phyloP scores from a whole-genome alignment of 2,113 vertebrate genomes.

The Campylomormyrus numenius region DNA sequence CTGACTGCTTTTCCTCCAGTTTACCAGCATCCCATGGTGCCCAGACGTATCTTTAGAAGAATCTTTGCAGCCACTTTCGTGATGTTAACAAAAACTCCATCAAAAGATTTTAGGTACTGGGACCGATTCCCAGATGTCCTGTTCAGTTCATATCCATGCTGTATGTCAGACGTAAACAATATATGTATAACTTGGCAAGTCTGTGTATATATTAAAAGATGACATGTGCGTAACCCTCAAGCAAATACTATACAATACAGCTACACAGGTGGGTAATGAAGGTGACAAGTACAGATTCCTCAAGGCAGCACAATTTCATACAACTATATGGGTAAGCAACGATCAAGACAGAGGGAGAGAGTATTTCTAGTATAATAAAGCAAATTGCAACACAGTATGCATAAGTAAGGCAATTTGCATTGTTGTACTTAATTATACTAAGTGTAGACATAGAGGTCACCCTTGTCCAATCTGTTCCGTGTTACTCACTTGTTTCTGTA shows the following conservation, averaged over 20 bases:
- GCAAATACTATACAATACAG: background rate
- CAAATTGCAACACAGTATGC: background rate
- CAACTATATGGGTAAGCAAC: background rate
- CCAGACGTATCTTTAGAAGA: background rate
- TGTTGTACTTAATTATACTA: background rate
- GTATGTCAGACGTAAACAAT: background rate
- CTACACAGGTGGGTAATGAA: background rate
- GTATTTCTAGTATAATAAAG: background rate
- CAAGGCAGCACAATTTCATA: background rate
- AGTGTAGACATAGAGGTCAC: background rate
- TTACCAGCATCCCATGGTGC: background rate
- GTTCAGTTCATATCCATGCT: background rate
- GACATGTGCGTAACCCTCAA: background rate
- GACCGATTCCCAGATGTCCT: background rate
- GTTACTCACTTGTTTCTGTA: background rate
- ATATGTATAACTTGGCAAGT: background rate
- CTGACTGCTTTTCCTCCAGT: background rate
- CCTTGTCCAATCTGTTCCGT: background rate
- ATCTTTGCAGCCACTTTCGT: background rate
- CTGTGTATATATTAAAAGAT: background rate
- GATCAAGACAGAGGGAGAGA: background rate
- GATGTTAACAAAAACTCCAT: background rate
- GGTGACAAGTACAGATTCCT: background rate
- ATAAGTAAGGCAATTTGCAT: background rate
- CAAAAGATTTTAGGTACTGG: background rate